phyloP scores from a whole-genome alignment of 2,113 vertebrate species.

The Prionailurus viverrinus region DNA sequence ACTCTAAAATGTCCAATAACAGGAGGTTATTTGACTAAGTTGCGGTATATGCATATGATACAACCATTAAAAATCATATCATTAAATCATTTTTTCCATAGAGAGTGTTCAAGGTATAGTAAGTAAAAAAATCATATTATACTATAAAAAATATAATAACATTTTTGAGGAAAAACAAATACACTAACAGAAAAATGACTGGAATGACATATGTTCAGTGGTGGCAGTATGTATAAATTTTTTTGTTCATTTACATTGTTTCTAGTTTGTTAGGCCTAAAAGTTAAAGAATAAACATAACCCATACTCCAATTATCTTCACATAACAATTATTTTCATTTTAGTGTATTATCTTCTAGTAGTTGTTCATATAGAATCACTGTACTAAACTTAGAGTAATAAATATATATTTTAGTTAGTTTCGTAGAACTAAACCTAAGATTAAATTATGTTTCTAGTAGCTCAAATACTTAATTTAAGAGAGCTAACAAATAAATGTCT shows the following conservation, averaged over 20 bases:
- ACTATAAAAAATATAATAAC: constrained; percentile 8
- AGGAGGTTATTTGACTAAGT: constrained; percentile 4
- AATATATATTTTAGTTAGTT: not conserved
- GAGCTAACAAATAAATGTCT: constrained; percentile 45
- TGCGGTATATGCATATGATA: not conserved
- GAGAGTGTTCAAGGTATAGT: not conserved
- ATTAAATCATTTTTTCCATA: not conserved
- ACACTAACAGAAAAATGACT: not conserved
- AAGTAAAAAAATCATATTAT: constrained; percentile 49
- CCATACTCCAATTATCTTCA: not conserved
- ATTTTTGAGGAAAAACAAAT: constrained; percentile 43
- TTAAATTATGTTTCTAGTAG: constrained; percentile 23
- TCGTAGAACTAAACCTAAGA: constrained; percentile 22
- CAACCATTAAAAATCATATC: not conserved
- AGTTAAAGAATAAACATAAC: constrained; percentile 19
- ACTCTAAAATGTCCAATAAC: not conserved
- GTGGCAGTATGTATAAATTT: not conserved
- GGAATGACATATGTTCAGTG: not conserved
- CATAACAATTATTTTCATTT: constrained; percentile 20
- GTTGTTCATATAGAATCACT: constrained; percentile 3
- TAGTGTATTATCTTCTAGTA: not conserved
- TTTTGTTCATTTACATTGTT: not conserved
- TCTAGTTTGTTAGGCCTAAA: constrained; percentile 40
- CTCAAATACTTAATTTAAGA: constrained; percentile 49
- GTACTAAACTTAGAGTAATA: constrained; percentile 1